These are phyloP conservation scores for Lathronympha strigana DNA, from an alignment of 2,888 invertebrate species.

Conservation along the genomic window DNA sequence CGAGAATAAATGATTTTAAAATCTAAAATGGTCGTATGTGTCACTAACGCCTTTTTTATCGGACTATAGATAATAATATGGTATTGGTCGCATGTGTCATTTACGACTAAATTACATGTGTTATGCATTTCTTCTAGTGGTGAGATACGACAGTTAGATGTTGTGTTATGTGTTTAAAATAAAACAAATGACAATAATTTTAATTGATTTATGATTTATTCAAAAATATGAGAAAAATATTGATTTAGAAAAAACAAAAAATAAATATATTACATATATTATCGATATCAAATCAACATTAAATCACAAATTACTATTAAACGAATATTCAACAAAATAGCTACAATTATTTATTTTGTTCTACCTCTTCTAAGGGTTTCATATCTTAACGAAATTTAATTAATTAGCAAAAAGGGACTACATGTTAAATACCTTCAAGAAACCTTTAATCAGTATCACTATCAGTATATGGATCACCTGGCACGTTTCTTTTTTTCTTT, in stretches of 20 bases:
- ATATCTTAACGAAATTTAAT: too few species aligned
- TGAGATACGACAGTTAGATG: too few species aligned
- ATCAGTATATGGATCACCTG: neutral
- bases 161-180: neutral
- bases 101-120: too few species aligned
- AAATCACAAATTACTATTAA: neutral
- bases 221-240: neutral
- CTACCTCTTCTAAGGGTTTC: too few species aligned
- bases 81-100: neutral
- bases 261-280: neutral
- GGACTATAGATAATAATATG: neutral
- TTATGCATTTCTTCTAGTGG: too few species aligned
- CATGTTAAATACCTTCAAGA: neutral
- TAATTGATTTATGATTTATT: constrained; percentile 8
- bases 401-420: neutral
- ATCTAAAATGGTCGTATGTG: neutral
- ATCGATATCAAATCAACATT: neutral
- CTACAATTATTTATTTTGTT: too few species aligned
- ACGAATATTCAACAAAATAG: neutral
- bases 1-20: too few species aligned
- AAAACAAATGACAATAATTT: constrained; percentile 1
- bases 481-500: constrained; percentile 8
- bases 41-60: neutral
- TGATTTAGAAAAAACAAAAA: neutral
- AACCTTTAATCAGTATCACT: constrained; percentile 3